Evolutionary conservation across 2,888 invertebrate species (phyloP), one percentile per base, ranked within the genome.

Genomic region (Agrotis puta): DNA sequence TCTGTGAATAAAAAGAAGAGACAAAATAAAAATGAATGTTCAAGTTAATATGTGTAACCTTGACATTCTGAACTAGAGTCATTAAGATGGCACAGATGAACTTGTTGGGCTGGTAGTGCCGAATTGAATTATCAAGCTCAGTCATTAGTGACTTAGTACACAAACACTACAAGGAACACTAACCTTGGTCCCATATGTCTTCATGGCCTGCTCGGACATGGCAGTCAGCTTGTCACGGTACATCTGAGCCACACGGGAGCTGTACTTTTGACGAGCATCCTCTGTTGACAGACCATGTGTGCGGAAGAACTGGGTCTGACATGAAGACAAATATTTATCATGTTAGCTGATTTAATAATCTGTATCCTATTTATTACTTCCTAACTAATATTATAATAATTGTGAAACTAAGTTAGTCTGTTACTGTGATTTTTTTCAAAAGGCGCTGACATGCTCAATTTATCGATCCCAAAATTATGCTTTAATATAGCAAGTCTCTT

Each of bases 251-350:
- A 99, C 99, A 72, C 99, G 97, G 3, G 99, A 99, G 91, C 98
- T 99, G 94, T 99, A 99, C 93, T 99, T 99, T 92, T 99, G 98
- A 86, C 99, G 98, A 22, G 99, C 98, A 96, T 99, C 99, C 61
- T 97, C 97, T 50, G 98, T 98, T 70, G 97, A 97, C 92, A 99
- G 98, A 84, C 99, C 99, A 91, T 99, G 98, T 90, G 99, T 98
- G 72, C 98, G 97, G 96, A 99, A 99, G 95, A 98, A 99, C 90
- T 98, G 98, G 70, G 97, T 97, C 99, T 99, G 92, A 39, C 96
- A 94, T 22, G 18, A 27, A n/a, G 18, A 73, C 22, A 61, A 33
- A 71, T 13, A 27, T 39, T 39, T 39, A 39, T 50, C 20, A 45
- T n/a, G 33, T 70, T 57, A 57, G 18, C 20, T 50, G 18, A 24